Evolutionary conservation across 2,113 vertebrate species (phyloP), one percentile per base, ranked within the genome.

Genomic region (Noctilio leporinus): DNA sequence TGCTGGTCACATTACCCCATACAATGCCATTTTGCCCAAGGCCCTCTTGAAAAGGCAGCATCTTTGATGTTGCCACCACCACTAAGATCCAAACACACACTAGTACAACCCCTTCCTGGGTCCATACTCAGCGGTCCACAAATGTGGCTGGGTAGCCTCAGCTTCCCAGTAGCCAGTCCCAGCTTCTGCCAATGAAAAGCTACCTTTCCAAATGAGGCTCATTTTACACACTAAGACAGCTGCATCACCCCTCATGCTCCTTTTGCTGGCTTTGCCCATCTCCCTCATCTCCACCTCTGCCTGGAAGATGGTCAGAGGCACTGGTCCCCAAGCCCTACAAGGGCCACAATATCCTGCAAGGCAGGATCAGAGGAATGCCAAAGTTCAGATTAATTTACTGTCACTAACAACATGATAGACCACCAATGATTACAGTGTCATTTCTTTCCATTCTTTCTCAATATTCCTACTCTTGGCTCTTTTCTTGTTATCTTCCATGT

Each of bases 41-140:
- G 28, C 10, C 16, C n/a, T 65, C 73, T 70, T 59, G 30, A 69
- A 51, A 43, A 11, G 59, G 30, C 7, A 15, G 43, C 67, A 3
- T 40, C 40, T 51, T 14, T 45, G 19, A 8, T 2, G 47, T 4
- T 24, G 26, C 9, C 1, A 28, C 24, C 0, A 24, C 59, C 28
- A 1, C 5, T 0, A 0, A n/a, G 35, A 55, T 38, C 17, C 33
- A 35, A 12, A 65, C 33, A 22, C 33, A 0, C 51, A 26, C 17
- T 26, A 19, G 20, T 28, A 26, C 22, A 26, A 14, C 53, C 7
- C 35, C 35, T 6, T 49, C 49, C 40, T 35, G 28, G 4, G 43
- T 72, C 16, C 17, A 38, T 22, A 7, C 26, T 17, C 12, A 11
- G 38, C 2, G 43, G 45, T 11, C 64, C 45, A 53, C 16, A 1